Percentiles rank a stretch among this genome's conserved stretches.
Conservation (phyloP, 2,888 invertebrate species). For the Carcina quercana region DNA sequence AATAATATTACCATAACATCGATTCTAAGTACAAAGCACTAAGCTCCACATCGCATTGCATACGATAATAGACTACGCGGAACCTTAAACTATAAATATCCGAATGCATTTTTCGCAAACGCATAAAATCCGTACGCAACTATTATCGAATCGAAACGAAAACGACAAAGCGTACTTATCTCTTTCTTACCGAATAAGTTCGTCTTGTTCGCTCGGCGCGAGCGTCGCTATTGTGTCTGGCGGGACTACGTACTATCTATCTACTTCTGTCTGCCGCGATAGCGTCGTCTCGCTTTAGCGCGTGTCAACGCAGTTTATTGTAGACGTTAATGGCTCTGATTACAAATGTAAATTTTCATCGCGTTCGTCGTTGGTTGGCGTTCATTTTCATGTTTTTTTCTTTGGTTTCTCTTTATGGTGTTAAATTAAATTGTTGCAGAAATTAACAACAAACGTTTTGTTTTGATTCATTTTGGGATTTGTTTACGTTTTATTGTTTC, state of each 20-base stretch:
- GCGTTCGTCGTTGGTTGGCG: slow-evolving; percentile 62
- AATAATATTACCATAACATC: slow-evolving; percentile 4
- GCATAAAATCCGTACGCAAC: slow-evolving; percentile 65
- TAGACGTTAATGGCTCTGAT: slow-evolving; percentile 70
- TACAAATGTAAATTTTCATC: slow-evolving; percentile 73
- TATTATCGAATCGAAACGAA: slow-evolving; percentile 52
- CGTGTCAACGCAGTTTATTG: slow-evolving; percentile 73
- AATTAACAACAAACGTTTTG: slow-evolving; percentile 37
- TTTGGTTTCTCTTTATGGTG: slow-evolving; percentile 61
- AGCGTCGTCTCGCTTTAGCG: slow-evolving; percentile 45
- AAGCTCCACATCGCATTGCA: slow-evolving; percentile 2
- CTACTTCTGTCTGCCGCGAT: slow-evolving; percentile 41
- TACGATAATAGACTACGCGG: slow-evolving; percentile 54
- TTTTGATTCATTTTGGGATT: slow-evolving; percentile 23
- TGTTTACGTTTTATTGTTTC: slow-evolving; percentile 24
- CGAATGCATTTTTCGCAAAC: slow-evolving; percentile 67
- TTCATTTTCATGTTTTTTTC: no score
- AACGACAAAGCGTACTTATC: slow-evolving; percentile 30
- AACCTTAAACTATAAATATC: slow-evolving; percentile 60
- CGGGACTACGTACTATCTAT: slow-evolving; percentile 41
- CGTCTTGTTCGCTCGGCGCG: slow-evolving; percentile 48
- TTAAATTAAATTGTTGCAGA: slow-evolving; percentile 64
- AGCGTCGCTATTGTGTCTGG: slow-evolving; percentile 69
- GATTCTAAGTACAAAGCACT: slow-evolving; percentile 1
- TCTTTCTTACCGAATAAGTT: slow-evolving; percentile 33